Conservation (phyloP, 2,888 invertebrate species). For the Sesamia inferens region DNA sequence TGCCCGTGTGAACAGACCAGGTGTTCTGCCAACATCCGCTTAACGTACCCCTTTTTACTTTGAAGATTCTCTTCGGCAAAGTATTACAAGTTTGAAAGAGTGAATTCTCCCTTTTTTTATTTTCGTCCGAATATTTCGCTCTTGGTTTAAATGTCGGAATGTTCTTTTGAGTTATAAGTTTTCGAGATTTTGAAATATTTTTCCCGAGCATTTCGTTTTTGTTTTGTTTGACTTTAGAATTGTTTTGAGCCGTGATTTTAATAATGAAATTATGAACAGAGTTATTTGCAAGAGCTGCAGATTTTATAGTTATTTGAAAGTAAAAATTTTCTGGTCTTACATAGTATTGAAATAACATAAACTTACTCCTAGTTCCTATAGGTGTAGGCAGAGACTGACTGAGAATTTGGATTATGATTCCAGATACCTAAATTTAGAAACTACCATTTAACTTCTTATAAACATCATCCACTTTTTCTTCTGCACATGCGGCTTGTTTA, state of each 20-base stretch:
- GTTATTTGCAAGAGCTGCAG: neutral
- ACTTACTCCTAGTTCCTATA: neutral
- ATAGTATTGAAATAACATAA: neutral
- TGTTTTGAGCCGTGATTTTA: constrained; percentile 14
- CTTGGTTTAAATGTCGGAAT: constrained; percentile 65
- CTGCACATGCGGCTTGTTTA: no score
- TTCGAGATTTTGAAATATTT: constrained; percentile 42
- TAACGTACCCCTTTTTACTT: constrained; percentile 73
- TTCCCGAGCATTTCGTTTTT: constrained; percentile 26
- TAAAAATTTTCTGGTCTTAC: neutral
- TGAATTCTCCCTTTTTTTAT: constrained; percentile 67
- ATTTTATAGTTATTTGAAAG: neutral
- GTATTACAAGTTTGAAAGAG: constrained; percentile 75
- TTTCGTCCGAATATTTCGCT: constrained; percentile 65
- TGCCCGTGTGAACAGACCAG: constrained; percentile 73
- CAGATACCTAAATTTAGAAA: no score
- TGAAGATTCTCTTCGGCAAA: constrained; percentile 73
- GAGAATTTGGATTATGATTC: neutral
- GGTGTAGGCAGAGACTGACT: neutral
- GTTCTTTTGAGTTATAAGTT: constrained; percentile 65
- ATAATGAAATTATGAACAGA: neutral
- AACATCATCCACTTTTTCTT: no score
- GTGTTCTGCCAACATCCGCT: constrained; percentile 65
- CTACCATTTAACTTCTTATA: no score
- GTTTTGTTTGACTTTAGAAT: constrained; percentile 33